Evolutionary conservation across 1,140 invertebrate genomes (phyloP), one percentile per base, ranked within the genome.

Genomic region (Leptinotarsa lineolata): DNA sequence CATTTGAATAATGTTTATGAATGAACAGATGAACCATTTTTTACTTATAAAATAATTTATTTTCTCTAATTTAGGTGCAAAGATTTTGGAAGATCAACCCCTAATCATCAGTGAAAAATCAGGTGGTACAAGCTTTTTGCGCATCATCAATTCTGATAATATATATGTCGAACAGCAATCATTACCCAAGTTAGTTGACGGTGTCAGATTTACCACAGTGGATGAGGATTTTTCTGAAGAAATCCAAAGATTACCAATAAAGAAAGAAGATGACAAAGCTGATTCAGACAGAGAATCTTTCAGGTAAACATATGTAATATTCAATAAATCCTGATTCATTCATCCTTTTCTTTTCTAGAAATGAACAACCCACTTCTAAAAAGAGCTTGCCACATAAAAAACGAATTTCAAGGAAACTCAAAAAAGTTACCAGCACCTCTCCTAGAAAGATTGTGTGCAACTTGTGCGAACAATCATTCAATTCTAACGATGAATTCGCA

Each of bases 311-410:
- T 16, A 54, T 54, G 48, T 15, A 54, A 54, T 39, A 39, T 18
- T 54, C 15, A 54, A 54, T 16, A 54, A 54, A 54, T 54, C 15
- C 6, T 54, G 15, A 54, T 16, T 16, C 48, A 65, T 22, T 15
- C 1, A 5, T 65, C n/a, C 13, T 39, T 12, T 24, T 65, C 20
- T 24, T 39, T 65, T 65, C 63, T 30, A 65, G 21, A 83, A 83
- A 77, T 83, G 86, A 78, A 70, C 79, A 73, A 79, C 76, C 81
- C 66, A 84, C 80, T 81, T 86, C 82, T 8, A 88, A 87, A 76
- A 90, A 89, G 81, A 90, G 88, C 79, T 85, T 91, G 24, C 90
- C 90, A 3, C 90, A 91, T 78, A 91, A 91, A 79, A 91, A 91
- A 81, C 81, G 90, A 73, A 90, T 91, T 77, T 89, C 89, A 0